Evolutionary conservation across 2,888 invertebrate genomes (phyloP).

Genomic region (Lasioglossum oenotherae): DNA sequence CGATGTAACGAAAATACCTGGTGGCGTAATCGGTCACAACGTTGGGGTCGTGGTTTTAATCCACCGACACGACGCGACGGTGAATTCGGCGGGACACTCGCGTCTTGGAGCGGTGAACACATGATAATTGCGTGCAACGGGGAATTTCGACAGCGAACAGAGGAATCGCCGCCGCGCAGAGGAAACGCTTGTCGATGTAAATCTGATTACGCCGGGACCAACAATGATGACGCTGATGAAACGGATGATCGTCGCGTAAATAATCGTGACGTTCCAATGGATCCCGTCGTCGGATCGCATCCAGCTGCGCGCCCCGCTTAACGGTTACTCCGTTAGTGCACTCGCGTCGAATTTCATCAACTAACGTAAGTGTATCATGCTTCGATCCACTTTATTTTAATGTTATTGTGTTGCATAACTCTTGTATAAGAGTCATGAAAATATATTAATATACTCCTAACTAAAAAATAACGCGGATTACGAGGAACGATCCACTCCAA

Average conservation of each 20-base stretch:
- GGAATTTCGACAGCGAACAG: conserved; percentile 10
- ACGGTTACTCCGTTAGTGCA: background rate
- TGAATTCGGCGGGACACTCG: conserved; percentile 19
- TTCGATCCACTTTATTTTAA: no score
- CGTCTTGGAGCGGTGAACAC: conserved; percentile 21
- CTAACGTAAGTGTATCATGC: no score
- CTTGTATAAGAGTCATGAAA: no score
- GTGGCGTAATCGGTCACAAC: conserved; percentile 13
- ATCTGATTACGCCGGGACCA: conserved; percentile 31
- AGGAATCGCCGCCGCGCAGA: conserved; percentile 4
- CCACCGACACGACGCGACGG: background rate
- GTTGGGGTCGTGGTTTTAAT: conserved; percentile 25
- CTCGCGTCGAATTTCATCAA: background rate
- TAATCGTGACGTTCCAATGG: conserved; percentile 21
- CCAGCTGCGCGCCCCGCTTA: background rate
- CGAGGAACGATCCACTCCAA: conserved; percentile 11
- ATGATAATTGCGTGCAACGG: conserved; percentile 12
- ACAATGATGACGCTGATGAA: conserved; percentile 31
- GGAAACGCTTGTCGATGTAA: conserved; percentile 6
- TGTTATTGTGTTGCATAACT: no score
- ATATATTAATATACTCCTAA: no score
- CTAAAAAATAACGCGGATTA: conserved; percentile 7
- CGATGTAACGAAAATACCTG: conserved; percentile 34
- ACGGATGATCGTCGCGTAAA: conserved; percentile 33
- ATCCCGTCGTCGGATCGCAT: background rate